These are phyloP conservation scores for Elaphurus davidianus DNA, from an alignment of 2,113 vertebrate species.

Conservation along the genomic window DNA sequence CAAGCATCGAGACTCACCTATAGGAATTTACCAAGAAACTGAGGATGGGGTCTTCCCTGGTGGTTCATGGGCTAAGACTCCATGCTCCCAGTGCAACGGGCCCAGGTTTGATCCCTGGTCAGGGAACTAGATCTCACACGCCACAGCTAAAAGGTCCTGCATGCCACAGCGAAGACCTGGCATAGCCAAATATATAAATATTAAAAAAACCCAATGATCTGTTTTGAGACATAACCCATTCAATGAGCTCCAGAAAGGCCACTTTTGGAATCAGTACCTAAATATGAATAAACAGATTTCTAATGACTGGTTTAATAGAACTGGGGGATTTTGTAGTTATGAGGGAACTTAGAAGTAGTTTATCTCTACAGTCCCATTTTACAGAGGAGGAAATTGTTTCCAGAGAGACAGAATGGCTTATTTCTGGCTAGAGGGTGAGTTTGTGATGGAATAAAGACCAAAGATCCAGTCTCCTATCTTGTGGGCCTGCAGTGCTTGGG, in stretches of 20 bases:
- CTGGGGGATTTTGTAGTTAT: not conserved
- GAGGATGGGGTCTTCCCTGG: not conserved
- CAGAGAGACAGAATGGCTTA: not conserved
- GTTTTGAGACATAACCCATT: not conserved
- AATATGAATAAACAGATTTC: not conserved
- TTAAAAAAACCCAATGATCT: not conserved
- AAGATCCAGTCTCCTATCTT: not conserved
- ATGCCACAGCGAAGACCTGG: not conserved
- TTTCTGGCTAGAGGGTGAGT: not conserved
- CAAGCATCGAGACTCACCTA: not conserved
- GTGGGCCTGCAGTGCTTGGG: not conserved
- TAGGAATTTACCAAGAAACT: not conserved
- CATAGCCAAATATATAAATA: not conserved
- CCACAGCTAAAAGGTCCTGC: not conserved
- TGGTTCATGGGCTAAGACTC: not conserved
- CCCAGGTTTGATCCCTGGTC: not conserved
- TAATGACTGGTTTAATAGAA: not conserved
- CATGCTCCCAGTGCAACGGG: not conserved
- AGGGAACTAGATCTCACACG: not conserved
- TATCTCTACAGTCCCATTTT: not conserved
- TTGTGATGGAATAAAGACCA: not conserved
- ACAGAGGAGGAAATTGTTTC: not conserved
- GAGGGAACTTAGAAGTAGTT: not conserved
- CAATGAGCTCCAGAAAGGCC: not conserved
- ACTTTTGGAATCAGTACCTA: not conserved